Conservation (phyloP, 1,140 invertebrate species). For the Eulimnadia texana region DNA sequence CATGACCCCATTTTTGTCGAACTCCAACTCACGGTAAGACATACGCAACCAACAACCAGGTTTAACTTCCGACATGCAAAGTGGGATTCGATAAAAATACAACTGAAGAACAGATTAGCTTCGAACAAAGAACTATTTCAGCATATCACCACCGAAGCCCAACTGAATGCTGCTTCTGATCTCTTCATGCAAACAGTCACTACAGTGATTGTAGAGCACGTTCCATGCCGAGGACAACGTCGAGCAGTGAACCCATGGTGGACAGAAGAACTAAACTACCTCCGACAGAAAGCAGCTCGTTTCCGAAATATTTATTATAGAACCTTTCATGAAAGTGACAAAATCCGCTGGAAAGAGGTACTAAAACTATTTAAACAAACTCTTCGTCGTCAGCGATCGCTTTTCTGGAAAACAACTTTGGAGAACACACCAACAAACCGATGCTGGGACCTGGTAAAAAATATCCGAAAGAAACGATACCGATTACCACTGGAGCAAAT, state of each 20-base stretch:
- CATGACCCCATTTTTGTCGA: background rate
- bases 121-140: background rate
- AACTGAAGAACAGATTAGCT: background rate
- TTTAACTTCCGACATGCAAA: background rate
- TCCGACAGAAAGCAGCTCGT: background rate
- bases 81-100: background rate
- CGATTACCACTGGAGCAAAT: background rate
- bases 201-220: background rate
- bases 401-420: background rate
- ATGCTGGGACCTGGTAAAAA: background rate
- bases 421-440: background rate
- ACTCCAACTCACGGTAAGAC: background rate
- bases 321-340: background rate
- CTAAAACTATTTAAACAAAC: background rate
- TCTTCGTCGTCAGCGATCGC: background rate
- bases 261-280: background rate
- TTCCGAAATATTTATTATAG: background rate
- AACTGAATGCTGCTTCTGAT: background rate
- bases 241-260: background rate
- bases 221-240: background rate
- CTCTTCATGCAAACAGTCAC: background rate
- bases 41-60: background rate
- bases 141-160: background rate
- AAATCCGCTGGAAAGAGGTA: background rate
- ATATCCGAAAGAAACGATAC: background rate